phyloP scores from a whole-genome alignment of 2,888 invertebrate genomes.

The Tachina lurida region DNA sequence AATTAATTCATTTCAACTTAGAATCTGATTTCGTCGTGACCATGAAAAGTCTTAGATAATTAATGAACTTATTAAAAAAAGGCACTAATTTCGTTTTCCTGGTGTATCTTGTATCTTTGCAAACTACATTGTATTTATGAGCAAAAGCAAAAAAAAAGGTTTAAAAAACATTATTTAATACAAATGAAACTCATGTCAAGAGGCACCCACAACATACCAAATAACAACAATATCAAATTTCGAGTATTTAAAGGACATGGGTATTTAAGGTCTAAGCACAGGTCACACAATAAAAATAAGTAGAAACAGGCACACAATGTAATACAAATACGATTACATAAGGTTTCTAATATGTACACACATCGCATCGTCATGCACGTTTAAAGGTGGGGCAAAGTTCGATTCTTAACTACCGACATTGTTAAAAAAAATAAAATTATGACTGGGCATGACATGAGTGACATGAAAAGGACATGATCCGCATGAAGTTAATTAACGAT shows the following conservation, averaged over 20 bases:
- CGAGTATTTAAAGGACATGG: slow-evolving; percentile 49
- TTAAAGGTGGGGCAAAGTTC: slow-evolving; percentile 17
- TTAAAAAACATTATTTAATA: slow-evolving; percentile 54
- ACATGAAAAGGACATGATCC: slow-evolving; percentile 15
- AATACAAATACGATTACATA: slow-evolving; percentile 26
- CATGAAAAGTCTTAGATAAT: no score
- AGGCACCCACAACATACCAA: slow-evolving; percentile 57
- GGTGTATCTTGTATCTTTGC: slow-evolving; percentile 15
- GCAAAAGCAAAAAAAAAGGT: slow-evolving; percentile 26
- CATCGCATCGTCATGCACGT: neutral
- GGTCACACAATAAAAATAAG: neutral
- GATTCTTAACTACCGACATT: slow-evolving; percentile 27
- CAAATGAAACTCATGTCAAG: slow-evolving; percentile 65
- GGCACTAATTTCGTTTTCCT: slow-evolving; percentile 17
- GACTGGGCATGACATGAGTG: slow-evolving; percentile 29
- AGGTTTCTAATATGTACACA: slow-evolving; percentile 23
- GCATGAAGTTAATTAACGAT: slow-evolving; percentile 43
- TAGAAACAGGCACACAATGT: slow-evolving; percentile 12
- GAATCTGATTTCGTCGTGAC: no score
- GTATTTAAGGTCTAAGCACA: slow-evolving; percentile 34
- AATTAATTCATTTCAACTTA: no score
- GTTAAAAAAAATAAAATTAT: slow-evolving; percentile 40
- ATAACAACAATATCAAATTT: slow-evolving; percentile 65
- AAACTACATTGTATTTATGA: slow-evolving; percentile 37
- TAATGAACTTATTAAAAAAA: no score